Percentiles rank a stretch among this genome's conserved stretches.
Conservation (phyloP, 2,113 vertebrate genomes). For the Pontoporia blainvillei region DNA sequence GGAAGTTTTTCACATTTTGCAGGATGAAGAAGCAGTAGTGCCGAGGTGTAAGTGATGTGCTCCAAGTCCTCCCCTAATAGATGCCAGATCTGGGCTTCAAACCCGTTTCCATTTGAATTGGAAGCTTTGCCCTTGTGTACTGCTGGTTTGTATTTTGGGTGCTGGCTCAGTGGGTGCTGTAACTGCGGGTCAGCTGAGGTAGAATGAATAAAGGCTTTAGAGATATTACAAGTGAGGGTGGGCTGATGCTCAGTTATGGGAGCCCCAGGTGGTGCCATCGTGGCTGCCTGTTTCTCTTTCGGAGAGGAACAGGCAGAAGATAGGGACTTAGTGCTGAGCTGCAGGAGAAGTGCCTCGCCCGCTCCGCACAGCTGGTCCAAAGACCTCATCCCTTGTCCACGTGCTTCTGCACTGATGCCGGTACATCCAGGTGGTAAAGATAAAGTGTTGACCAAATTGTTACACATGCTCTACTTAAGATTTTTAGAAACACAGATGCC, state of each 20-base stretch:
- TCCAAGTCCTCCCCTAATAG: background rate
- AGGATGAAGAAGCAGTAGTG: background rate
- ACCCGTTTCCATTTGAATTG: background rate
- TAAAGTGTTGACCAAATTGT: background rate
- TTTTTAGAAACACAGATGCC: background rate
- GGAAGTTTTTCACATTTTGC: background rate
- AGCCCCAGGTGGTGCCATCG: background rate
- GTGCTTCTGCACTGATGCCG: background rate
- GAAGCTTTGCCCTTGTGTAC: background rate
- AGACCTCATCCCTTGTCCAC: accelerated
- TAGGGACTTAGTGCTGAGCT: background rate
- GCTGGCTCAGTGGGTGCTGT: background rate
- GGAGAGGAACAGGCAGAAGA: background rate
- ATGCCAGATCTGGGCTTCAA: background rate
- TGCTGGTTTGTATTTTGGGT: background rate
- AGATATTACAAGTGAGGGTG: too few relatives aligned
- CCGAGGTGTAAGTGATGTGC: background rate
- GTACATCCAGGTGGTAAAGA: background rate
- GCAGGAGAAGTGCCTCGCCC: accelerated
- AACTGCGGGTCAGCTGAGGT: background rate
- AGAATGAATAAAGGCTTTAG: background rate
- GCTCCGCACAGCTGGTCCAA: background rate
- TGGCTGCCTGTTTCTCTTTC: background rate
- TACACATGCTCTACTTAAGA: background rate
- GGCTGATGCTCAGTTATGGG: accelerated